Evolutionary conservation across 2,888 invertebrate genomes (phyloP).

Genomic region (Leptinotarsa tumamoca): DNA sequence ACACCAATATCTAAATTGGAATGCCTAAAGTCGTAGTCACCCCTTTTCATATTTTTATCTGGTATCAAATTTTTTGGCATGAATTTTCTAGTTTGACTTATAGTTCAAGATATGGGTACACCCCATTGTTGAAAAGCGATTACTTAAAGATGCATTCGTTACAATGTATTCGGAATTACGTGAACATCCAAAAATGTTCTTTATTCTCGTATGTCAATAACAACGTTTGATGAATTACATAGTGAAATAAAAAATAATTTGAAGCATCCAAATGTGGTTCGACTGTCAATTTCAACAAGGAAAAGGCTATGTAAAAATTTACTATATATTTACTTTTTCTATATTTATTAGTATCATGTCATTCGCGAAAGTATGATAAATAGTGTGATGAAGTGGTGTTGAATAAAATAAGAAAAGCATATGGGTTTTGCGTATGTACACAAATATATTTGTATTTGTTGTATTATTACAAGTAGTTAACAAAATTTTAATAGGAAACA

Average conservation of each 20-base stretch:
- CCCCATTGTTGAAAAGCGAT: conserved; percentile 18
- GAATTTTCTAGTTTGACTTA: not conserved
- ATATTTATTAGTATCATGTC: conserved; percentile 16
- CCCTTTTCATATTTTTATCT: too few species aligned
- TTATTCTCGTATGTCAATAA: conserved; percentile 16
- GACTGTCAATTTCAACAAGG: conserved; percentile 18
- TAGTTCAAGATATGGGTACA: not conserved
- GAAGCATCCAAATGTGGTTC: conserved; percentile 18
- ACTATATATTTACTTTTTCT: conserved; percentile 15
- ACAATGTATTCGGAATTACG: not conserved
- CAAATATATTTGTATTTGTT: conserved; percentile 10
- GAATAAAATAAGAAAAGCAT: conserved; percentile 15
- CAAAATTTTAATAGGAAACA: conserved; percentile 21
- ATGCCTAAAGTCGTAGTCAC: not conserved
- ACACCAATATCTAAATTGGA: not conserved
- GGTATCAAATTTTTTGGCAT: too few species aligned
- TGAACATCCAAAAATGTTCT: conserved; percentile 13
- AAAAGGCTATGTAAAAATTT: conserved; percentile 22
- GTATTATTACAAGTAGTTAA: conserved; percentile 14
- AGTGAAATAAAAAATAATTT: conserved; percentile 5
- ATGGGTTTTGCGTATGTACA: conserved; percentile 5
- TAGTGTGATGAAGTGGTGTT: conserved; percentile 8
- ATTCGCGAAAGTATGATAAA: conserved; percentile 18
- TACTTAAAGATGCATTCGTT: not conserved
- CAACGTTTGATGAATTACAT: conserved; percentile 20